Percentiles rank a stretch among this genome's conserved stretches.
Conservation (phyloP, 2,797 vertebrate genomes). For the Propithecus perrieri region DNA sequence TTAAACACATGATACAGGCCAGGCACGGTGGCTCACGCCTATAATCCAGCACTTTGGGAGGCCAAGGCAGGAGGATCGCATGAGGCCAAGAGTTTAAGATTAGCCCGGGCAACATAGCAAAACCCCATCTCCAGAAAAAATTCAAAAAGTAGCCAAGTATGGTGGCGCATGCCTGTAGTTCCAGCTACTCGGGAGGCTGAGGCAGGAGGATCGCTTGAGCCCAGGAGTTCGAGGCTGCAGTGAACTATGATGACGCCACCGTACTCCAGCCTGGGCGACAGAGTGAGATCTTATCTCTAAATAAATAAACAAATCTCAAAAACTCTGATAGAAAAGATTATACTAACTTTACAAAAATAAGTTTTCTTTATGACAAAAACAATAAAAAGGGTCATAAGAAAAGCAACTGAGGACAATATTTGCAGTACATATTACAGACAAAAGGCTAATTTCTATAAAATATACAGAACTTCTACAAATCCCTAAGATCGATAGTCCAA, state of each 20-base stretch:
- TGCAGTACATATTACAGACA: neutral
- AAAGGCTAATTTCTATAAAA: neutral
- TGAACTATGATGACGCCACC: neutral
- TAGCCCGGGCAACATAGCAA: neutral
- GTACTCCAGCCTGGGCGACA: neutral
- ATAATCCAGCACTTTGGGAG: no score
- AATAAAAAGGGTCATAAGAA: neutral
- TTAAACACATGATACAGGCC: neutral
- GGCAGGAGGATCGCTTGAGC: neutral
- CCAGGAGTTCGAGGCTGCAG: neutral
- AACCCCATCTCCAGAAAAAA: neutral
- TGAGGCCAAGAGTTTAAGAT: neutral
- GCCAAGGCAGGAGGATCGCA: no score
- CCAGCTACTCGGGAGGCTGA: neutral
- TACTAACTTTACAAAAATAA: neutral
- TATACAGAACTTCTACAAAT: conserved; percentile 43
- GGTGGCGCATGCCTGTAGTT: no score
- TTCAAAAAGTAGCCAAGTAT: neutral
- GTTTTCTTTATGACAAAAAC: neutral
- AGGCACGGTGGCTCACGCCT: neutral
- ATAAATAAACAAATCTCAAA: neutral
- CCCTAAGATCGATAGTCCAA: conserved; percentile 27
- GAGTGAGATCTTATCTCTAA: neutral
- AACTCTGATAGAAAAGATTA: neutral
- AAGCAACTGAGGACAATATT: neutral